These are phyloP conservation scores for Brachyptera putata DNA, from an alignment of 2,888 invertebrate species.

Conservation along the genomic window DNA sequence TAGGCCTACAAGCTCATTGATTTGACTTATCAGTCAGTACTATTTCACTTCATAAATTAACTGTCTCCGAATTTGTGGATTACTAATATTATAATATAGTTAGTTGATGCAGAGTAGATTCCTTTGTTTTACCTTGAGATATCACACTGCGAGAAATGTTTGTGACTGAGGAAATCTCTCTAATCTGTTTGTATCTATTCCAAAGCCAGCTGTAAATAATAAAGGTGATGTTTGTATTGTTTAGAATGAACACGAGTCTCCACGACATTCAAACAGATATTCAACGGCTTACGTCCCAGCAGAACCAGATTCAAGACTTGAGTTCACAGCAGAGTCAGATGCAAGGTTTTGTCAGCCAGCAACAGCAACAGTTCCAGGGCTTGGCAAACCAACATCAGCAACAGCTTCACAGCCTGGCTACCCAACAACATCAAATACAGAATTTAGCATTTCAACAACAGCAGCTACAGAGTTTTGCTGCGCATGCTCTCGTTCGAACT, in stretches of 20 bases:
- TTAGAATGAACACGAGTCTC: slow-evolving; percentile 87
- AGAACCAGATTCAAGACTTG: slow-evolving; percentile 62
- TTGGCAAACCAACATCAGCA: slow-evolving; percentile 29
- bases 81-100: no score
- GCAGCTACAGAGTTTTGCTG: slow-evolving; percentile 8
- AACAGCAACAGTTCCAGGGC: slow-evolving; percentile 33
- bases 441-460: slow-evolving; percentile 51
- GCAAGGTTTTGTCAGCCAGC: slow-evolving; percentile 27
- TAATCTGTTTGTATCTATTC: no score
- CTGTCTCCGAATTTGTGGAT: no score
- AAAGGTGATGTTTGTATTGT: no score
- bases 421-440: slow-evolving; percentile 51
- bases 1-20: no score
- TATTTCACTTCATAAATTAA: no score
- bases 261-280: slow-evolving; percentile 93
- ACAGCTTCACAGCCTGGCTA: slow-evolving; percentile 25
- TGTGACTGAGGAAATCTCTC: no score
- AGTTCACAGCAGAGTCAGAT: slow-evolving; percentile 24
- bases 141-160: no score
- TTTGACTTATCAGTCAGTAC: no score
- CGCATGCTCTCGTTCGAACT: slow-evolving; percentile 24
- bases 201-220: no score
- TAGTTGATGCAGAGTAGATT: no score
- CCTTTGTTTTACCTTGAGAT: no score
- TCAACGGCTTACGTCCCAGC: slow-evolving; percentile 79